Evolutionary conservation across 2,113 vertebrate genomes (phyloP).

Genomic region (Sceloporus tristichus): DNA sequence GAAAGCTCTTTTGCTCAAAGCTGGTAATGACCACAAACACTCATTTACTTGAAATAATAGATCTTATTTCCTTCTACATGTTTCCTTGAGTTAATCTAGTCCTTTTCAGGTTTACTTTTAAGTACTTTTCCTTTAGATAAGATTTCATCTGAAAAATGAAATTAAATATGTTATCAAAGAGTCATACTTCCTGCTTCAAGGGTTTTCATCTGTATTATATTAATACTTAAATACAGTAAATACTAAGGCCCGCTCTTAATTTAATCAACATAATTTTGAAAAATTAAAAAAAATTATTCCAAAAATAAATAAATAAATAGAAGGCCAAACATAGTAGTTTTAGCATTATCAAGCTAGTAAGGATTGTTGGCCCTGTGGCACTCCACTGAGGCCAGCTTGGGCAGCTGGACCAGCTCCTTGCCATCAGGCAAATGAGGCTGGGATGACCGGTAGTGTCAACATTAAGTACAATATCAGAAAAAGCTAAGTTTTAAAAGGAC

Average conservation of each 20-base stretch:
- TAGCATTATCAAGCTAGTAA: too few relatives aligned
- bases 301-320: too few relatives aligned
- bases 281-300: too few relatives aligned
- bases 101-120: neutral
- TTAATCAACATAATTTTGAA: neutral
- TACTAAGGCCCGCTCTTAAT: neutral
- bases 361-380: too few relatives aligned
- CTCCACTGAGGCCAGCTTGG: too few relatives aligned
- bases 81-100: neutral
- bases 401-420: too few relatives aligned
- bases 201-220: neutral
- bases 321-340: too few relatives aligned
- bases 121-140: neutral
- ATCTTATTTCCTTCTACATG: neutral
- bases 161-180: neutral
- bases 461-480: too few relatives aligned
- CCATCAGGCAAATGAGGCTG: too few relatives aligned
- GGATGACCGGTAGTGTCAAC: too few relatives aligned
- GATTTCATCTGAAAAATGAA: neutral
- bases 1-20: neutral
- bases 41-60: neutral
- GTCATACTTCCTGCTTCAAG: neutral
- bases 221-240: neutral
- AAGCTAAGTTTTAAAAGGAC: too few relatives aligned
- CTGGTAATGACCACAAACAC: neutral